Evolutionary conservation across 2,888 invertebrate species (phyloP).

Genomic region (Sarcophaga carnaria): DNA sequence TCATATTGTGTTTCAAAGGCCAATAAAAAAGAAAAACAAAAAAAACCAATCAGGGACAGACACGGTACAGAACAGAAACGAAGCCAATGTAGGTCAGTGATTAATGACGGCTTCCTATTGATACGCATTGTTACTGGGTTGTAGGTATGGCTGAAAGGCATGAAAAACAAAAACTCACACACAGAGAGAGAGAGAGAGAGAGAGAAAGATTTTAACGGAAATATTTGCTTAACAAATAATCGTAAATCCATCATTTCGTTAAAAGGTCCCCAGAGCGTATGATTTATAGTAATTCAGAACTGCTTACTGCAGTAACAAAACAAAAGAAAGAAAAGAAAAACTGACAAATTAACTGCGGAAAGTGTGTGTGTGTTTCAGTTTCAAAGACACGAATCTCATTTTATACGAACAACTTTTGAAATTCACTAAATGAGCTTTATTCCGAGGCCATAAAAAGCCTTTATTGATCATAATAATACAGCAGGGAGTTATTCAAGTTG

Average conservation of each 20-base stretch:
- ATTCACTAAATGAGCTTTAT: too few species aligned
- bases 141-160: not conserved
- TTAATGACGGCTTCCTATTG: slow-evolving; percentile 35
- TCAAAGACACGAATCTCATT: too few species aligned
- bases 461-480: too few species aligned
- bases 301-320: too few species aligned
- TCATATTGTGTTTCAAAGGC: slow-evolving; percentile 36
- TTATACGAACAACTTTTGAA: too few species aligned
- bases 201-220: not conserved
- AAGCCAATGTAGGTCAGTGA: slow-evolving; percentile 51
- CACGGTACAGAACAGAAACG: not conserved
- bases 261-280: slow-evolving; percentile 30
- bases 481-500: too few species aligned
- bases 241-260: slow-evolving; percentile 17
- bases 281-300: slow-evolving; percentile 27
- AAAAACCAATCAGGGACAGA: not conserved
- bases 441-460: too few species aligned
- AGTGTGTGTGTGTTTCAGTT: too few species aligned
- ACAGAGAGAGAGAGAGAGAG: not conserved
- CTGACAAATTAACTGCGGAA: too few species aligned
- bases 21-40: not conserved
- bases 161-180: not conserved
- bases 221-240: slow-evolving; percentile 16
- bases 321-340: too few species aligned
- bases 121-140: not conserved